Base-by-base conservation (phyloP, 2,888 invertebrate species). In the Charanyca ferruginea region DNA sequence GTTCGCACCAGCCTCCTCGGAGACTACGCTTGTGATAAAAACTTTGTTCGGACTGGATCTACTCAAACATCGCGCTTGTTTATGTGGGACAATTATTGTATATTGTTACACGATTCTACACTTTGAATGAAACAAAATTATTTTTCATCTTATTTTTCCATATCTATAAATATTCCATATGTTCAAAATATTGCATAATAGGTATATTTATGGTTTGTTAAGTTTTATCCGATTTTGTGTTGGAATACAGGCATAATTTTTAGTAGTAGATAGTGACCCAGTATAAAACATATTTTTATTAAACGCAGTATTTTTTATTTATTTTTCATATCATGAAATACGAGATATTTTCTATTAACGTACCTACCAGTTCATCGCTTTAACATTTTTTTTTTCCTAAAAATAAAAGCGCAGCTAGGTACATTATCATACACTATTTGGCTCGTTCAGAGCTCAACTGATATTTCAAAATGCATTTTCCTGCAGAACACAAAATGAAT, bases 11-110 rank as follows among this genome's bases (percentile, higher is more conserved):
- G 44, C 51, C 74, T 59, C 73, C 47, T 52, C 47, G 18, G 66
- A 54, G 55, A 68, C 64, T 64, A 62, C 63, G 54, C 18, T 72
- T 55, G 62, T 45, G 80, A 81, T 83, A 81, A 80, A 82, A 81
- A 80, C 64, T 83, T 78, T 72, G 48, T 48, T n/a, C 41, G 55
- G 51, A 49, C 44, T 53, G 49, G 44, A 63, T 45, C 49, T 52
- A 16, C 38, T 38, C 38, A 9, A 11, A 47, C 59, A 64, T 51
- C 16, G 51, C 42, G 54, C 49, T 32, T 38, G 55, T 64, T 64
- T 52, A 49, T 48, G 57, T 42, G 44, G 23, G 16, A 32, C 13
- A 52, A 49, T 51, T 59, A 18, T 63, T 64, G 51, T 49, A 16
- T 41, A 16, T 58, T 22, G 22, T 44, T 41, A 59, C 22, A 54